phyloP scores from a whole-genome alignment of 2,888 invertebrate genomes.

The Napeogenes inachia region DNA sequence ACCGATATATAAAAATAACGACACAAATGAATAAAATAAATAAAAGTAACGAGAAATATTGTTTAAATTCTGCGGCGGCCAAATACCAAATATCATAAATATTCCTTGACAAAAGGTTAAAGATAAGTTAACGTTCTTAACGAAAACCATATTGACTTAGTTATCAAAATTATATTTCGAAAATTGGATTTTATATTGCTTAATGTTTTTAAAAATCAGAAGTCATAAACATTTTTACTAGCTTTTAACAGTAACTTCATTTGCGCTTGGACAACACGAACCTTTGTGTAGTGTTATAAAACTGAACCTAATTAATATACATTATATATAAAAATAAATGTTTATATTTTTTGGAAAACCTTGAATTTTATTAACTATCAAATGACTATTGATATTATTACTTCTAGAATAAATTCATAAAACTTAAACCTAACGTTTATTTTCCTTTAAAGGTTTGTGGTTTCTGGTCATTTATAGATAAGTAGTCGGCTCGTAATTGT shows the following conservation, averaged over 20 bases:
- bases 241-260: background rate
- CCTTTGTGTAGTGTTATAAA: too few species aligned
- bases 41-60: conserved; percentile 15
- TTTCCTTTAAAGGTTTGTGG: conserved; percentile 13
- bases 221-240: conserved; percentile 12
- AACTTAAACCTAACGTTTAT: too few species aligned
- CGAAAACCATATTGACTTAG: conserved; percentile 21
- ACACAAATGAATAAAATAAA: conserved; percentile 22
- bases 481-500: conserved; percentile 3
- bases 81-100: conserved; percentile 26
- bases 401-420: too few species aligned
- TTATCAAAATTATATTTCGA: background rate
- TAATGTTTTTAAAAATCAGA: conserved; percentile 10
- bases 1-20: conserved; percentile 25
- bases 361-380: too few species aligned
- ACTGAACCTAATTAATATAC: too few species aligned
- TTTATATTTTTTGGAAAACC: too few species aligned
- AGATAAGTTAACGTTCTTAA: conserved; percentile 22
- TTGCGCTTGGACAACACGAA: too few species aligned
- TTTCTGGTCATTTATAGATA: conserved; percentile 9
- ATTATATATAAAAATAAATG: too few species aligned
- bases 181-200: conserved; percentile 10
- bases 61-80: conserved; percentile 21
- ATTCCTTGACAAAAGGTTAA: conserved; percentile 21
- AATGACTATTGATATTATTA: too few species aligned